Conservation (phyloP, 2,797 vertebrate genomes). For the Morelia viridis region DNA sequence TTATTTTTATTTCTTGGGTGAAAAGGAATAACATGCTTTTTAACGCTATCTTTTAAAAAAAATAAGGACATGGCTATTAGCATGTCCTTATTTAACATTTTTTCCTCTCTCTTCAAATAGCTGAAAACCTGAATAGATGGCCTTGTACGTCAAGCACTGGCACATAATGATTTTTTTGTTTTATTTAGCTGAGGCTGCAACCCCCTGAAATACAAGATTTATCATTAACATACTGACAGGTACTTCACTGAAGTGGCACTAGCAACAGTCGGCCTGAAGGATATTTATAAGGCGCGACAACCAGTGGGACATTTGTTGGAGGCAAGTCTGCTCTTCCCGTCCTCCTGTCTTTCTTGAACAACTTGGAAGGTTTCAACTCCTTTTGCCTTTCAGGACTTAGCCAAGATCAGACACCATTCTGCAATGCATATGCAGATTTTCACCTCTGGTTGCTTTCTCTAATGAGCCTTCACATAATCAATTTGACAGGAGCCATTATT, state of each 20-base stretch:
- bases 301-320: constrained; percentile 45
- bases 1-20: not conserved
- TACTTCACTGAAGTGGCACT: constrained; percentile 56
- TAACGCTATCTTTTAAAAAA: constrained; percentile 1
- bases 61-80: not conserved
- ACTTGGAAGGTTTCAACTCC: constrained; percentile 71
- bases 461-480: constrained; percentile 83
- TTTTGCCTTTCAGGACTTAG: constrained; percentile 76
- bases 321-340: constrained; percentile 56
- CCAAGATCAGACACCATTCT: constrained; percentile 78
- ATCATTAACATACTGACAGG: constrained; percentile 51
- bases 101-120: constrained; percentile 3
- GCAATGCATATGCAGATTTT: constrained; percentile 81
- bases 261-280: constrained; percentile 26
- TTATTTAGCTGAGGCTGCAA: not conserved
- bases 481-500: constrained; percentile 79
- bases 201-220: constrained; percentile 43
- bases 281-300: constrained; percentile 56
- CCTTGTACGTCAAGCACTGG: constrained; percentile 39
- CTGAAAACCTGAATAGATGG: rapidly evolving
- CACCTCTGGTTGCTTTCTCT: constrained; percentile 77
- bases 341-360: constrained; percentile 61
- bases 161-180: constrained; percentile 39
- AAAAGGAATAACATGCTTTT: not conserved
- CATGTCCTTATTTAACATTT: not conserved